phyloP scores from a whole-genome alignment of 2,797 vertebrate genomes.

The Semaprochilodus insignis region DNA sequence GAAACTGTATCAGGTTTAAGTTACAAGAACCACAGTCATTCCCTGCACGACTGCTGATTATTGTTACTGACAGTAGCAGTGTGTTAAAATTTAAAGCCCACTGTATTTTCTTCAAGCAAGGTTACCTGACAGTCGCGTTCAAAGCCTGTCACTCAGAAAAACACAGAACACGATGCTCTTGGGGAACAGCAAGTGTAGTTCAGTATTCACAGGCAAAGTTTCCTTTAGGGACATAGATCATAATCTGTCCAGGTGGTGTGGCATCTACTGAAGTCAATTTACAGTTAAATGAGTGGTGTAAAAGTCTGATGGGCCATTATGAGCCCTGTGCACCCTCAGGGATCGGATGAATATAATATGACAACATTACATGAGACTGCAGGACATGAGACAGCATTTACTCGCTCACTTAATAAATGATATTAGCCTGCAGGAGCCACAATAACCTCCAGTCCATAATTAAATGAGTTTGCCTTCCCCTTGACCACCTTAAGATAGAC shows the following conservation, averaged over 20 bases:
- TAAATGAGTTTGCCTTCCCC: background rate
- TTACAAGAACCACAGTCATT: background rate
- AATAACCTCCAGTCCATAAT: slow-evolving; percentile 17
- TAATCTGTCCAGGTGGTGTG: slow-evolving; percentile 16
- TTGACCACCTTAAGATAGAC: background rate
- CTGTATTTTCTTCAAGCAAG: slow-evolving; percentile 29
- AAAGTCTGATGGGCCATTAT: slow-evolving; percentile 6
- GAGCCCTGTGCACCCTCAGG: background rate
- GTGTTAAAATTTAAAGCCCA: slow-evolving; percentile 19
- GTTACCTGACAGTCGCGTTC: slow-evolving; percentile 39
- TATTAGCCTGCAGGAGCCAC: background rate
- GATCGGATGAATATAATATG: background rate
- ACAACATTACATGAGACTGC: slow-evolving; percentile 20
- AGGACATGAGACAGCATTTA: slow-evolving; percentile 9
- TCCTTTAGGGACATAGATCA: slow-evolving; percentile 10
- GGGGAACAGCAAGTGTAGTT: background rate
- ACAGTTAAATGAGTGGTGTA: slow-evolving; percentile 7
- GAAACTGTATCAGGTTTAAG: background rate
- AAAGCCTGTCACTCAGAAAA: slow-evolving; percentile 47
- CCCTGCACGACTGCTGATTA: background rate
- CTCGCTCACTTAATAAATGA: slow-evolving; percentile 36
- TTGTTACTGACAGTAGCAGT: slow-evolving; percentile 27
- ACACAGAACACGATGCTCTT: background rate
- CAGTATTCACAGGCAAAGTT: slow-evolving; percentile 14
- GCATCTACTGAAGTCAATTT: slow-evolving; percentile 11